Evolutionary conservation across 2,113 vertebrate genomes (phyloP).

Genomic region (Piprites chloris): DNA sequence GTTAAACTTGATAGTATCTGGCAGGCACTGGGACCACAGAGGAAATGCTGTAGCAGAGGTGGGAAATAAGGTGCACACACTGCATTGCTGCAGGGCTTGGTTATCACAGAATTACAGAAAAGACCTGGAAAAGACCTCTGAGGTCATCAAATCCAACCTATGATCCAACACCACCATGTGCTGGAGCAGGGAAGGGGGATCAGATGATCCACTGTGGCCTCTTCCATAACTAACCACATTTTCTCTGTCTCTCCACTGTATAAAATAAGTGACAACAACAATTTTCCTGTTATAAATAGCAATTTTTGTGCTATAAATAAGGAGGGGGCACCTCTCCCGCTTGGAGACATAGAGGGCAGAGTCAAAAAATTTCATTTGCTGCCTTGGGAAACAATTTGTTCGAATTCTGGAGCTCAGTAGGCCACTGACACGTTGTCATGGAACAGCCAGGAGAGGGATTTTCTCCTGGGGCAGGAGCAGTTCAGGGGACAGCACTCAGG

Average conservation of each 20-base stretch:
- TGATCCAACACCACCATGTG: not conserved
- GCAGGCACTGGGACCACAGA: not conserved
- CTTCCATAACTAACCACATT: not conserved
- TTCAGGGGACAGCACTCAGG: not conserved
- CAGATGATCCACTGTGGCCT: not conserved
- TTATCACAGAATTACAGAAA: not conserved
- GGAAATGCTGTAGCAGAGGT: not conserved
- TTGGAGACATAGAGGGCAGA: not conserved
- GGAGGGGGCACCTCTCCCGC: not conserved
- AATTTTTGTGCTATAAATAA: not conserved
- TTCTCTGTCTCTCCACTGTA: not conserved
- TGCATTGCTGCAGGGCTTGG: not conserved
- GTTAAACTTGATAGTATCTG: not conserved
- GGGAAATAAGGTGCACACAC: not conserved
- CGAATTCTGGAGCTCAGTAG: fast-evolving
- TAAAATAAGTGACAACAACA: not conserved
- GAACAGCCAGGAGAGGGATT: not conserved
- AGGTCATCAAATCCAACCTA: not conserved
- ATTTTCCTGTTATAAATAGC: not conserved
- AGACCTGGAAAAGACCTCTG: not conserved
- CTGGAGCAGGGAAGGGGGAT: not conserved
- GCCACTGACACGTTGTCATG: not conserved
- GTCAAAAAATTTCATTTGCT: not conserved
- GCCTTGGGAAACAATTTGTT: not conserved
- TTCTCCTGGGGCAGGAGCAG: not conserved